Conservation (phyloP, 1,140 invertebrate genomes). For the Diabrotica virgifera region DNA sequence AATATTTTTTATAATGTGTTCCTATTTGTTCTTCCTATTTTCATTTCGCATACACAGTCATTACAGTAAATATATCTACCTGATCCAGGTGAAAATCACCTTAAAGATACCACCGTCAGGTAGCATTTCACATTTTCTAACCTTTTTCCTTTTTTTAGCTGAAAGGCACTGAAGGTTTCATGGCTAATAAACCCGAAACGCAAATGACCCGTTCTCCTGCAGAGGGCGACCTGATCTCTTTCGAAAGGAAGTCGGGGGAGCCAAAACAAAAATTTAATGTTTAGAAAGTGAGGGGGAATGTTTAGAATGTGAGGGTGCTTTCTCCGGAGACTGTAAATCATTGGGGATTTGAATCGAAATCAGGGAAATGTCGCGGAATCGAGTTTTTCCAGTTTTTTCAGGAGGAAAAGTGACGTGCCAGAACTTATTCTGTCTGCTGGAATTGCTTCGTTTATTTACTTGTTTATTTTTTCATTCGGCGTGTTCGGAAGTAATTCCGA, state of each 20-base stretch:
- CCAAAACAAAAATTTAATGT: conserved; percentile 13
- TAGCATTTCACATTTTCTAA: too few relatives aligned
- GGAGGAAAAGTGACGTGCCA: background rate
- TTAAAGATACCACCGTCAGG: too few relatives aligned
- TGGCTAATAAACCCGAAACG: conserved; percentile 10
- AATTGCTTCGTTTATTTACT: too few relatives aligned
- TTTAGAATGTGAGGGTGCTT: background rate
- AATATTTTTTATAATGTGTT: too few relatives aligned
- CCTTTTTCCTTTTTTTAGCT: background rate
- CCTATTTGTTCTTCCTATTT: too few relatives aligned
- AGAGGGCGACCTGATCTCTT: background rate
- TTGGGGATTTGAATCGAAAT: conserved; percentile 10
- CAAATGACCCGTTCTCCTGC: conserved; percentile 9
- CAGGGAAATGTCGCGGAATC: conserved; percentile 9
- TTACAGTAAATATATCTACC: too few relatives aligned
- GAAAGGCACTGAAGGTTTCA: conserved; percentile 10
- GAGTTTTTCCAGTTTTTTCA: conserved; percentile 8
- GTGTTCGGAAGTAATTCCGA: too few relatives aligned
- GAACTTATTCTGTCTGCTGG: too few relatives aligned
- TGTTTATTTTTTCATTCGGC: too few relatives aligned
- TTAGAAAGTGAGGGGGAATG: background rate
- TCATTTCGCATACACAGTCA: too few relatives aligned
- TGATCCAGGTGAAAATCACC: too few relatives aligned
- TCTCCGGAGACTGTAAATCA: conserved; percentile 10
- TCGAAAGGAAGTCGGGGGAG: background rate